Evolutionary conservation across 2,113 vertebrate genomes (phyloP), one percentile per base, ranked within the genome.

Genomic region (Colossoma macropomum): DNA sequence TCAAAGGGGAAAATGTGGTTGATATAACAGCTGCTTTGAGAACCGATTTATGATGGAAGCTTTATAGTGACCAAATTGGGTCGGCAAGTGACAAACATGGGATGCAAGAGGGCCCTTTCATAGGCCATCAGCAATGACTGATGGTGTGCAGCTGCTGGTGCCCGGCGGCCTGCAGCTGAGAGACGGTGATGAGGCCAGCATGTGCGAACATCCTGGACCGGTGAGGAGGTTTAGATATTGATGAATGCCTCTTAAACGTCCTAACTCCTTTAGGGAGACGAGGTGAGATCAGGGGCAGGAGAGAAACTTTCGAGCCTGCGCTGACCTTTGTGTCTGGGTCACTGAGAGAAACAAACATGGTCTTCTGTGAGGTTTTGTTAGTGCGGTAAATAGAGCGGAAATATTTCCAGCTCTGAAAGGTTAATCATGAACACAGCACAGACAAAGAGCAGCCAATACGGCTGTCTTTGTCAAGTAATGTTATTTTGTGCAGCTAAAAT

Each of bases 131-230:
- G 54, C 17, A 17, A 34, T 65, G 74, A 81, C 10, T 81, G 74
- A 85, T 83, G 73, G 25, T 23, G 54, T 62, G 54, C 76, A 54
- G 68, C 72, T 80, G 60, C 65, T 80, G 52, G 69, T 82, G 84
- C 82, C 75, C 71, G 65, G 54, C 21, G 56, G 41, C 38, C 78
- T 25, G 52, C 9, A 34, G 69, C 78, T 8, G 45, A 48, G 82
- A 70, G 32, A 65, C 75, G 15, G 60, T 48, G 48, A 59, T 45
- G 13, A 62, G 69, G 25, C 70, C 68, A 38, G 28, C 5, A 12
- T 62, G 50, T 62, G 41, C 17, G 41, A 59, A 59, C 23, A 28
- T 60, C 50, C 38, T 56, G 56, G 34, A 62, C 71, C 66, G 34
- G 23, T 34, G 17, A 86, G 28, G 59, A 73, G 48, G 69, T 38